Base-by-base conservation (phyloP, 2,888 invertebrate genomes). In the Cetonia aurata region DNA sequence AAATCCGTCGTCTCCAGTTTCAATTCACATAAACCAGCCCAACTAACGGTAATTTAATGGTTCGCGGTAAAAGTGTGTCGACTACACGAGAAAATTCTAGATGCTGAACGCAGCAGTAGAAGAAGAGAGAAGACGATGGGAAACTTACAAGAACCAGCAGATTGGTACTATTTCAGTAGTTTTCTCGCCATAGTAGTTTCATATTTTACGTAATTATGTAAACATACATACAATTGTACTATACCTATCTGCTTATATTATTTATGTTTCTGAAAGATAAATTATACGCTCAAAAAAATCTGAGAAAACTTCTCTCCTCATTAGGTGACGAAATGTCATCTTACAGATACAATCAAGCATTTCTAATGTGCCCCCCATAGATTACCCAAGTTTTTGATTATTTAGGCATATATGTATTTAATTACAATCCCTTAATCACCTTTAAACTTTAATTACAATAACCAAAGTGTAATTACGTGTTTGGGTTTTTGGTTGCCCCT, bases 31-130 rank as follows among this genome's bases (percentile, higher is more conserved):
- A 65, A 65, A 65, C 62, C 62, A 65, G 62, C 50, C 50, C 62
- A 65, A 15, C 62, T 65, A 65, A 65, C 62, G 62, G 62, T 65
- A 65, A 65, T 65, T 65, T 65, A 65, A 65, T 65, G 62, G 62
- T 65, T 65, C 62, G 50, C 62, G 62, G 62, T 65, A 65, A 65
- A 65, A 65, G 62, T 65, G 62, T 65, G 62, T 65, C 62, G 62
- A 52, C 50, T 33, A 50, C 17, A 65, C 62, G 50, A 65, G 62
- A 65, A 65, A 65, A 65, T 65, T 65, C 62, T 65, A 13, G 50
- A 37, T 50, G 50, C 50, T 48, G 37, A 65, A 65, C 48, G 19
- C 17, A 65, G 9, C 3, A 37, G 37, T 25, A 65, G 37, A 65
- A 37, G 37, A 37, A 8, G 8, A 8, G 6, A 65, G 50, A 59